Evolutionary conservation across 1,140 invertebrate species (phyloP), one percentile per base, ranked within the genome.

Genomic region (Cotesia vestalis): DNA sequence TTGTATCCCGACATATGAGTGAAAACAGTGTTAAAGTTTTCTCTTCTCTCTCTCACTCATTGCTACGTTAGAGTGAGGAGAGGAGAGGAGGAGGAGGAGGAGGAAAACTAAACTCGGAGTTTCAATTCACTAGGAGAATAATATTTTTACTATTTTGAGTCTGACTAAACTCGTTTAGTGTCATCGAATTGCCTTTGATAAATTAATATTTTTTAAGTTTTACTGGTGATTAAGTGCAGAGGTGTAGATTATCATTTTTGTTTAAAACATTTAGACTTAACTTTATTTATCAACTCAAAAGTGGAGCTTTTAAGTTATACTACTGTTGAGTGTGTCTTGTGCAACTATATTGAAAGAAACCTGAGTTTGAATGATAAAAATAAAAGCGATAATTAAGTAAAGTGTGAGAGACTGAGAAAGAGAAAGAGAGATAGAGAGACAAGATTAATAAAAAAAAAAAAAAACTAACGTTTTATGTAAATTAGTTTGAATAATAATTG

Each of bases 401-500:
- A 36, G 57, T 17, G 27, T 11, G 40, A 63, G 51, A 69, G 46
- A 68, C 27, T 27, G 27, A 8, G 20, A 40, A 11, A 53, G 40
- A 53, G 20, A 38, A 14, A 52, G 46, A 61, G 35, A 72, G 27
- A 36, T 57, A 66, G 60, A 62, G 60, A 73, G 71, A 73, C 46
- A 61, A 67, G 40, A 68, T 36, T 68, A 12, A 53, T 36, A 57
- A 27, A 60, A 34, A 67, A 8, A 4, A 59, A 27, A 60, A 34
- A 67, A 8, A 4, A 59, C 38, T 52, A 38, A 46, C 36, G 17
- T 35, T 59, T 11, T 68, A 62, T 3, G 40, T 60, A 38, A 51
- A 70, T 59, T 53, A 66, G 61, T n/a, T 70, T 17, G 20, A 67
- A 71, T 70, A 69, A 61, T 20, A 66, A 35, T 78, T 80, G 77